Evolutionary conservation across 2,888 invertebrate genomes (phyloP).

Genomic region (Iphiclides podalirius): DNA sequence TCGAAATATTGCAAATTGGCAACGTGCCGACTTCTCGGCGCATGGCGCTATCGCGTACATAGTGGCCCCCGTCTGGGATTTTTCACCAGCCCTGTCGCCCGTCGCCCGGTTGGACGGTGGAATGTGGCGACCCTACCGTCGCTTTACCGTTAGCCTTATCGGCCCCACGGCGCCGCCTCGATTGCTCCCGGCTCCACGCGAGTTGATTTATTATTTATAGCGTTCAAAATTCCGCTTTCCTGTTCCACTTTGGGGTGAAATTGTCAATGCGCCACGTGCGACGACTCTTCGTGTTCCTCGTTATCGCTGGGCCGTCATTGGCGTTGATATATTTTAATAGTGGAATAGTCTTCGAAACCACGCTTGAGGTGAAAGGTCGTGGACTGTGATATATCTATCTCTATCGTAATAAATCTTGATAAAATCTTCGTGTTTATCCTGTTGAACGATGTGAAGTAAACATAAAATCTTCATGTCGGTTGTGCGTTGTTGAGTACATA

Average conservation of each 20-base stretch:
- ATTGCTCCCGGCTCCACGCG: slow-evolving; percentile 22
- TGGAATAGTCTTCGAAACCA: too few relatives aligned
- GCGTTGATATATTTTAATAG: too few relatives aligned
- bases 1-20: background rate
- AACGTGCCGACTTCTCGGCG: background rate
- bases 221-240: slow-evolving; percentile 16
- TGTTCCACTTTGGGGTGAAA: slow-evolving; percentile 6
- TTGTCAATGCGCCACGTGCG: slow-evolving; percentile 6
- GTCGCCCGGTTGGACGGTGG: too few relatives aligned
- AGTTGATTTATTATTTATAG: slow-evolving; percentile 16
- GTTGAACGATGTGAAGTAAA: too few relatives aligned
- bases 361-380: too few relatives aligned
- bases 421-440: too few relatives aligned
- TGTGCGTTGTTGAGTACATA: too few relatives aligned
- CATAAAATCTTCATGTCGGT: too few relatives aligned
- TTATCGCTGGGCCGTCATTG: too few relatives aligned
- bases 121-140: slow-evolving; percentile 1
- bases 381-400: too few relatives aligned
- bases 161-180: slow-evolving; percentile 12
- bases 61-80: background rate
- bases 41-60: background rate
- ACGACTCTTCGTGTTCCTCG: too few relatives aligned
- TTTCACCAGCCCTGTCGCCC: background rate
- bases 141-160: slow-evolving; percentile 20
- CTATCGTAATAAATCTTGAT: too few relatives aligned